These are phyloP conservation scores for Rhopalosiphum maidis DNA, from an alignment of 1,140 invertebrate genomes.

Conservation along the genomic window DNA sequence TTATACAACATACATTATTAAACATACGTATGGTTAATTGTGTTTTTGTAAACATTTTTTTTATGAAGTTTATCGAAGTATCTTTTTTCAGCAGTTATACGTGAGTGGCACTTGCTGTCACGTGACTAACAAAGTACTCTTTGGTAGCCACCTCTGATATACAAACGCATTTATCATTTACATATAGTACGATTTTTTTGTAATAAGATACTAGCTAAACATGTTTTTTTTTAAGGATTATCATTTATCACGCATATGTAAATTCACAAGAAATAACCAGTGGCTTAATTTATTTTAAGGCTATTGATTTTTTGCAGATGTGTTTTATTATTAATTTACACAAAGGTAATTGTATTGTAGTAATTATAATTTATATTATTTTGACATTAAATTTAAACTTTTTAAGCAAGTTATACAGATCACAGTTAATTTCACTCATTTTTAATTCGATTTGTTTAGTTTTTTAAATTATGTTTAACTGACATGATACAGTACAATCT, in stretches of 20 bases:
- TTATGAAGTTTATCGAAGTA: not conserved
- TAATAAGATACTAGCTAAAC: not conserved
- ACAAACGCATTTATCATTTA: not conserved
- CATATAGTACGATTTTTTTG: not conserved
- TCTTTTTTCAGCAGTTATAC: not conserved
- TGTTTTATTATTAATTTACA: too few relatives aligned
- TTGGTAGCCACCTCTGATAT: not conserved
- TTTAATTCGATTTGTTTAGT: too few relatives aligned
- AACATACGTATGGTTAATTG: not conserved
- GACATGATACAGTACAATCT: too few relatives aligned
- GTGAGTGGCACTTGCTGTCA: not conserved
- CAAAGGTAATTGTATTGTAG: too few relatives aligned
- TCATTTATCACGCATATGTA: not conserved
- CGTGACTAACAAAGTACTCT: not conserved
- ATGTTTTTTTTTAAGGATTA: not conserved
- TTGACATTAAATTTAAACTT: not conserved
- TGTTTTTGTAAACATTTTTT: not conserved
- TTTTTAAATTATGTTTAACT: too few relatives aligned
- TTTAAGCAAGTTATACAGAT: not conserved
- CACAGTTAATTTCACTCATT: too few relatives aligned
- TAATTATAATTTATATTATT: too few relatives aligned
- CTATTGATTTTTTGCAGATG: not conserved
- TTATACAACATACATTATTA: not conserved
- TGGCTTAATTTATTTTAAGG: not conserved
- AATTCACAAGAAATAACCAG: not conserved